These are phyloP conservation scores for Phalanger gymnotis DNA, from an alignment of 2,797 vertebrate species.

Conservation along the genomic window DNA sequence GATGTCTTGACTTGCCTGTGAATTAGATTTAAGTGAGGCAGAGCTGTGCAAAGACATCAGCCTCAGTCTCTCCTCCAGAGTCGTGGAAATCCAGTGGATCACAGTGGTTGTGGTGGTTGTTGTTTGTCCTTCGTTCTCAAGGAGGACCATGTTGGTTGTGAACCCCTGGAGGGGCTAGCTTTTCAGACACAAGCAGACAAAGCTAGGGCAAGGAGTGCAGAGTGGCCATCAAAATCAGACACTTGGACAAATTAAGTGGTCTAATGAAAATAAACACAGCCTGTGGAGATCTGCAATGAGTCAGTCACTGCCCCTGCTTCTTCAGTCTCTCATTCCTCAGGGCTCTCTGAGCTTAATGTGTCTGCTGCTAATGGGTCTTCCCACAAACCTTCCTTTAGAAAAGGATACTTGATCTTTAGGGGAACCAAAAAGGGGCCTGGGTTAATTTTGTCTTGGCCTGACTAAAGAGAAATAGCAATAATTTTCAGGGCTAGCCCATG, in stretches of 20 bases:
- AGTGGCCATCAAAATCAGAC: not conserved
- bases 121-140: no score
- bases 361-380: not conserved
- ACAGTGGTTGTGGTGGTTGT: no score
- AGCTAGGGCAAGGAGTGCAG: not conserved
- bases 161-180: not conserved
- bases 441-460: constrained; percentile 24
- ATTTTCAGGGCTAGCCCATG: not conserved
- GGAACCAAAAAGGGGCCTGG: not conserved
- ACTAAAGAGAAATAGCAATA: not conserved
- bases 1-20: no score
- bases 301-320: not conserved
- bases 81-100: no score
- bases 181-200: not conserved
- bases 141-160: not conserved
- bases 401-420: constrained; percentile 20
- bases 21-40: not conserved
- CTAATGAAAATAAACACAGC: not conserved
- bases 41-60: not conserved
- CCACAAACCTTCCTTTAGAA: constrained; percentile 3
- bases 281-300: not conserved
- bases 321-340: not conserved
- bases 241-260: not conserved
- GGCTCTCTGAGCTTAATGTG: not conserved
- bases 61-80: no score